These are phyloP conservation scores for Lithosia quadra DNA, from an alignment of 2,888 invertebrate genomes.

Conservation along the genomic window DNA sequence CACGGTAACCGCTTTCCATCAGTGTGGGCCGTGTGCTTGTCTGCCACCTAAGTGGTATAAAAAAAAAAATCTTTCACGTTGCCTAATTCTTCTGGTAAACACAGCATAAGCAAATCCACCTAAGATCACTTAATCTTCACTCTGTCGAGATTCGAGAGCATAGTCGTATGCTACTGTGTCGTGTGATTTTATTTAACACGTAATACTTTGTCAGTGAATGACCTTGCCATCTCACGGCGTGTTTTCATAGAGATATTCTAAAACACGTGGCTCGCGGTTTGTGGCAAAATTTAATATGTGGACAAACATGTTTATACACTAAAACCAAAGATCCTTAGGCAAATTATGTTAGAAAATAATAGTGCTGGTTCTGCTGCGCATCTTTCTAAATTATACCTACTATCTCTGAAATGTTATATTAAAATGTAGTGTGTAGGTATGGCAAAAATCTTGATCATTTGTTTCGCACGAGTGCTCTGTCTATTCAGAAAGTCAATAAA, in stretches of 20 bases:
- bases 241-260: background rate
- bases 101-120: background rate
- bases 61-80: too few relatives aligned
- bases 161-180: background rate
- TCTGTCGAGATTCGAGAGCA: too few relatives aligned
- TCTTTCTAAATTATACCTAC: background rate
- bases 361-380: constrained; percentile 1
- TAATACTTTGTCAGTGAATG: constrained; percentile 1
- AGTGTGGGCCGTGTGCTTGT: too few relatives aligned
- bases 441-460: too few relatives aligned
- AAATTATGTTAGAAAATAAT: background rate
- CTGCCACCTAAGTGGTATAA: too few relatives aligned
- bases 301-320: constrained; percentile 1
- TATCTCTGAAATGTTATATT: background rate
- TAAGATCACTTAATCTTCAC: background rate
- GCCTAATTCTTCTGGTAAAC: background rate
- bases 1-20: too few relatives aligned
- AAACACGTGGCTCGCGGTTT: background rate
- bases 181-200: background rate
- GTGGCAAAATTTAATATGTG: background rate
- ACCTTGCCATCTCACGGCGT: background rate
- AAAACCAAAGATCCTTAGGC: background rate
- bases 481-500: too few relatives aligned
- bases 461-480: too few relatives aligned
- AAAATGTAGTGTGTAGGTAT: too few relatives aligned